Evolutionary conservation across 2,888 invertebrate species (phyloP).

Genomic region (Heteromurus nitidus): DNA sequence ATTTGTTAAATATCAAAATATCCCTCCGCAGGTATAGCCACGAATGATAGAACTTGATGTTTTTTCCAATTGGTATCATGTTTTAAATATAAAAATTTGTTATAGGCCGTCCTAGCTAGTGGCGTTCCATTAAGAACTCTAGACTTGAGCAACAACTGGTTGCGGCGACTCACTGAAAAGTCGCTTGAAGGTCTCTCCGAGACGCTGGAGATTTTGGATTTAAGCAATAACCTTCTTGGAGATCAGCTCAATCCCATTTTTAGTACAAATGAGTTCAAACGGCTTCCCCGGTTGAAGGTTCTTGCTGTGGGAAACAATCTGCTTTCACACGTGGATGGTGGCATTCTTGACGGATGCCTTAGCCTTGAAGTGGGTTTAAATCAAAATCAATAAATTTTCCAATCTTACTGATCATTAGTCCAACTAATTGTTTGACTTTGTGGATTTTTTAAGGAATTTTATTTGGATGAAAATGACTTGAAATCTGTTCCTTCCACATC

Average conservation of each 20-base stretch:
- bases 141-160: constrained; percentile 88
- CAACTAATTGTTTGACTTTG: background rate
- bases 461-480: constrained; percentile 88
- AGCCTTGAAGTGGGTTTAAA: constrained; percentile 80
- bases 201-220: constrained; percentile 75
- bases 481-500: constrained; percentile 85
- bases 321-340: constrained; percentile 89
- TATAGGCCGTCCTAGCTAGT: constrained; percentile 80
- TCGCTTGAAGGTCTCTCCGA: constrained; percentile 60
- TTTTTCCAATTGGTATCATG: background rate
- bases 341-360: constrained; percentile 88
- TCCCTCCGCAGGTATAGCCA: constrained; percentile 81
- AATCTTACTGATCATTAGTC: too few relatives aligned
- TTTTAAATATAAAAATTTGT: background rate
- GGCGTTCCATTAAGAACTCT: constrained; percentile 84
- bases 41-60: constrained; percentile 11
- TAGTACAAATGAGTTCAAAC: constrained; percentile 89
- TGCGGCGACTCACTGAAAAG: constrained; percentile 85
- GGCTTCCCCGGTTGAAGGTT: constrained; percentile 82
- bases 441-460: constrained; percentile 80
- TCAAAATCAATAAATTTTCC: background rate
- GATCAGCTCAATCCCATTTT: constrained; percentile 94
- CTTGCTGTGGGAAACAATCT: constrained; percentile 88
- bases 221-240: constrained; percentile 89
- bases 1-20: constrained; percentile 86